These are phyloP conservation scores for Hermaeophaga mercurialis DNA, from an alignment of 2,888 invertebrate genomes.

Conservation along the genomic window DNA sequence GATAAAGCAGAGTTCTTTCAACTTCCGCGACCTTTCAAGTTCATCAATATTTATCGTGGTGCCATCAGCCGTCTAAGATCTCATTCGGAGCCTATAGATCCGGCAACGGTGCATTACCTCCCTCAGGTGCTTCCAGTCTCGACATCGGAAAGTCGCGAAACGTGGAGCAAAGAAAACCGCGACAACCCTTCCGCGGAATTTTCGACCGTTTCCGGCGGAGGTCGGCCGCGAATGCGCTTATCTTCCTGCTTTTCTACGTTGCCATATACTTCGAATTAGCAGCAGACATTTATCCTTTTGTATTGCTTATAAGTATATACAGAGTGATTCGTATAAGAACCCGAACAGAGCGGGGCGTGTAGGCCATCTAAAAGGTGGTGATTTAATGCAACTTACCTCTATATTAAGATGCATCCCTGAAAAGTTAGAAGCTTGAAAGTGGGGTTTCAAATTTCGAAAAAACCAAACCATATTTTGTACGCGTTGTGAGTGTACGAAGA, in stretches of 20 bases:
- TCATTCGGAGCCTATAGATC: conserved; percentile 5
- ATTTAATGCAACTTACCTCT: too few species aligned
- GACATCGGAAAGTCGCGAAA: conserved; percentile 23
- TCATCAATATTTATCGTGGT: conserved; percentile 21
- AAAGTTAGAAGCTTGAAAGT: too few species aligned
- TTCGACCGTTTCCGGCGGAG: conserved; percentile 26
- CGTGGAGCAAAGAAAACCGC: conserved; percentile 25
- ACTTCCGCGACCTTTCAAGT: conserved; percentile 24
- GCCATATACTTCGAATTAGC: too few species aligned
- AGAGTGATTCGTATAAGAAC: too few species aligned
- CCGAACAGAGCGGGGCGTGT: too few species aligned
- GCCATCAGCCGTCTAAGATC: conserved; percentile 13
- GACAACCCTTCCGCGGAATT: conserved; percentile 24
- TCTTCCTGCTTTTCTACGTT: conserved; percentile 7
- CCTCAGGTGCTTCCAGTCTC: conserved; percentile 23
- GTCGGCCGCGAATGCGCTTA: conserved; percentile 25
- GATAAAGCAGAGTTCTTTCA: conserved; percentile 24
- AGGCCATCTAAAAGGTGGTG: too few species aligned
- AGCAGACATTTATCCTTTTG: too few species aligned
- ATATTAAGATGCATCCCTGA: too few species aligned
- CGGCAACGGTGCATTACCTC: conserved; percentile 27
- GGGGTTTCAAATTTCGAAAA: too few species aligned
- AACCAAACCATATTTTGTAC: too few species aligned
- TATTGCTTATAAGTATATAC: too few species aligned
- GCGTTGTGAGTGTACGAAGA: too few species aligned